phyloP scores from a whole-genome alignment of 2,888 invertebrate species.

The Pedicia rivosa region DNA sequence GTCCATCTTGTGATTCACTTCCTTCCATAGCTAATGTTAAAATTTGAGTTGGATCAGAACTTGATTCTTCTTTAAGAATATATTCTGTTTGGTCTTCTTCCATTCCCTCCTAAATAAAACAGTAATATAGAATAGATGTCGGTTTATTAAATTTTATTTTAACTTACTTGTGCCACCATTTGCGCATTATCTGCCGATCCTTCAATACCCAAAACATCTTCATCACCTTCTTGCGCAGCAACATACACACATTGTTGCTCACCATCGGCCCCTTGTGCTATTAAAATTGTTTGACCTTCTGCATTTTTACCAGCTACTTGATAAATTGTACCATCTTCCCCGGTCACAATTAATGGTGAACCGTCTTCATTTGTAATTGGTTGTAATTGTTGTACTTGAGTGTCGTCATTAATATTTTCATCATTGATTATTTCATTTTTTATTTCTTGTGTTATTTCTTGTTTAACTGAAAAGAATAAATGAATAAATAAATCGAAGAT shows the following conservation, averaged over 20 bases:
- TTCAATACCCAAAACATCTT: slow-evolving; percentile 31
- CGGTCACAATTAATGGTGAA: slow-evolving; percentile 59
- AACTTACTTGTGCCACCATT: slow-evolving; percentile 26
- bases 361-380: slow-evolving; percentile 38
- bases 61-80: slow-evolving; percentile 22
- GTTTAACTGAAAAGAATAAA: slow-evolving; percentile 5
- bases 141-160: slow-evolving; percentile 23
- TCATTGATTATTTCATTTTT: slow-evolving; percentile 3
- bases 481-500: too few species aligned
- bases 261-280: slow-evolving; percentile 57
- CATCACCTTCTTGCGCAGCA: slow-evolving; percentile 42
- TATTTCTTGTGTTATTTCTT: background rate
- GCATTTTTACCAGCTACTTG: slow-evolving; percentile 65
- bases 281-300: slow-evolving; percentile 57
- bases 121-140: too few species aligned
- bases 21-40: slow-evolving; percentile 3
- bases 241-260: slow-evolving; percentile 56
- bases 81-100: slow-evolving; percentile 17
- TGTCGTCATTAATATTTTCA: slow-evolving; percentile 17
- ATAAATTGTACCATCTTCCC: slow-evolving; percentile 57
- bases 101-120: background rate
- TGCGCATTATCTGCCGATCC: slow-evolving; percentile 30
- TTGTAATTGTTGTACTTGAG: slow-evolving; percentile 26
- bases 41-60: slow-evolving; percentile 17
- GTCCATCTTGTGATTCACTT: slow-evolving; percentile 42